Conservation (phyloP, 2,113 vertebrate species). For the Fukomys damarensis region DNA sequence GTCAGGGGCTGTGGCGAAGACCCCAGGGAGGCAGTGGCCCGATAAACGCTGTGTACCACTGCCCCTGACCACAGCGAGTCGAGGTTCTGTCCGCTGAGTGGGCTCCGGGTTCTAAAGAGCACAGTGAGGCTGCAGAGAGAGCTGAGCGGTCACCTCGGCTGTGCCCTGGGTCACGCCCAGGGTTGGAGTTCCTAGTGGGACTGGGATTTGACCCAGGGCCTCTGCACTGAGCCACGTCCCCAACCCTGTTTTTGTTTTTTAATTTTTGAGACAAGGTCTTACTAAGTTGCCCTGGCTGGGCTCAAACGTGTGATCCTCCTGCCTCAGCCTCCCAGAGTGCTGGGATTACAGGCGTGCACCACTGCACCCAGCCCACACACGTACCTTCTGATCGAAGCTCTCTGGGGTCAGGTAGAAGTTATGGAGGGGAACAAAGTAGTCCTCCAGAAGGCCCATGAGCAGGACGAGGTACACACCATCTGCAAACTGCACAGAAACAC, state of each 20-base stretch:
- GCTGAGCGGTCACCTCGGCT: accelerated
- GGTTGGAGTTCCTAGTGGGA: not conserved
- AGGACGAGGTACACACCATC: constrained; percentile 97
- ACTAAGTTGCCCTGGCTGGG: not conserved
- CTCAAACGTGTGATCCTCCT: not conserved
- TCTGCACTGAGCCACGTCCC: not conserved
- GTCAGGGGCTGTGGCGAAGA: accelerated
- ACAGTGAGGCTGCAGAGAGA: accelerated
- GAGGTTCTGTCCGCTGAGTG: accelerated
- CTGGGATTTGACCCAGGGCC: not conserved
- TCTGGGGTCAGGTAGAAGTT: constrained; percentile 97
- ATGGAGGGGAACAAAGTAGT: constrained; percentile 97
- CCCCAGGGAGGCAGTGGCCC: accelerated
- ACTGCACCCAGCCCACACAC: not conserved
- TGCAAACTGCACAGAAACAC: constrained; percentile 91
- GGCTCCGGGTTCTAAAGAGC: accelerated
- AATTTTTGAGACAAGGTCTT: not conserved
- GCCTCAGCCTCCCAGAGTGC: not conserved
- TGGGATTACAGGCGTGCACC: not conserved
- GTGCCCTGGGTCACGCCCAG: accelerated
- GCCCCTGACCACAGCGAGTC: not conserved
- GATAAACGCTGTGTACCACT: accelerated
- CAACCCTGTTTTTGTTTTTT: not conserved
- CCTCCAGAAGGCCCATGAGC: constrained; percentile 96
- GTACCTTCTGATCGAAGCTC: constrained; percentile 97